These are phyloP conservation scores for Beroe forskalii DNA, from an alignment of 37 sponge, comb jelly and placozoan species.

Conservation along the genomic window DNA sequence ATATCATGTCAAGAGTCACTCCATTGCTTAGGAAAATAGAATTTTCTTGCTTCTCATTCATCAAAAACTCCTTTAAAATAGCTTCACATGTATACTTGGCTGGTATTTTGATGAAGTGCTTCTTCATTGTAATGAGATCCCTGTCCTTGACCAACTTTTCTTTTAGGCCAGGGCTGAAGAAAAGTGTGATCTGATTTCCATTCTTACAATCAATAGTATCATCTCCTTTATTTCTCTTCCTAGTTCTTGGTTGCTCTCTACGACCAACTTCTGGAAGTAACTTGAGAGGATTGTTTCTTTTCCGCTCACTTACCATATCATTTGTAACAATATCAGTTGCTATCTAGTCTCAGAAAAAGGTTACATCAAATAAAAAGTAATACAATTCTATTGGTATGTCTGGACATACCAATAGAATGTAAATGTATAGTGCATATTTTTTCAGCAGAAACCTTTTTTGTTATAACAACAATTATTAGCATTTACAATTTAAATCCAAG, in stretches of 20 bases:
- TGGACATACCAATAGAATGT: too few species aligned
- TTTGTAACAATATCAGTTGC: too few species aligned
- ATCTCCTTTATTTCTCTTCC: slow-evolving; percentile 47
- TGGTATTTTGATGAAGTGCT: slow-evolving; percentile 48
- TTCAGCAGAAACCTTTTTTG: too few species aligned
- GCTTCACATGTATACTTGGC: slow-evolving; percentile 13
- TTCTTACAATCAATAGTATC: not conserved
- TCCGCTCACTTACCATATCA: slow-evolving; percentile 61
- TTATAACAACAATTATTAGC: too few species aligned
- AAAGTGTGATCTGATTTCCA: slow-evolving; percentile 20
- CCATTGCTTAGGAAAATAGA: slow-evolving; percentile 23
- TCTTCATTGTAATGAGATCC: slow-evolving; percentile 13
- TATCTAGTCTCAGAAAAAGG: too few species aligned
- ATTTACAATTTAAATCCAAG: too few species aligned
- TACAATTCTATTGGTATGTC: too few species aligned
- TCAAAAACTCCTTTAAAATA: slow-evolving; percentile 51
- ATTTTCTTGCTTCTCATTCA: slow-evolving; percentile 24
- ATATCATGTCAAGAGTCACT: slow-evolving; percentile 44
- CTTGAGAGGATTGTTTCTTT: not conserved
- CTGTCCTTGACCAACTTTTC: slow-evolving; percentile 20
- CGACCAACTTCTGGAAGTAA: not conserved
- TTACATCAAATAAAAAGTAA: too few species aligned
- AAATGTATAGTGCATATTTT: too few species aligned
- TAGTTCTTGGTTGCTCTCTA: slow-evolving; percentile 26
- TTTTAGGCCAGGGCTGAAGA: not conserved